These are phyloP conservation scores for Labeo calbasu DNA, from an alignment of 2,797 vertebrate genomes.

Conservation along the genomic window DNA sequence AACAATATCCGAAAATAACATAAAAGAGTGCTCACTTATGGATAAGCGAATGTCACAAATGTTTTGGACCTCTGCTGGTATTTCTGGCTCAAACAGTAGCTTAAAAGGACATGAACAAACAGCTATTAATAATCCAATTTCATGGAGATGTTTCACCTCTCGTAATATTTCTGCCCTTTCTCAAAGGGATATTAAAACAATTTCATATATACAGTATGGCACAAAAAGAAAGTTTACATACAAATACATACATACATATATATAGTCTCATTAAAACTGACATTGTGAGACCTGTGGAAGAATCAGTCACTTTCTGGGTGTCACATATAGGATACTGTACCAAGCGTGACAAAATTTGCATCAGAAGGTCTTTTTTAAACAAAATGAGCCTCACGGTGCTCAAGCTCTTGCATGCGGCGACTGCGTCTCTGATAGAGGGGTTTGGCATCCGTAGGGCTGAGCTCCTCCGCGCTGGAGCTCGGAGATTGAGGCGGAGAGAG, in stretches of 20 bases:
- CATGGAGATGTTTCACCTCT: conserved; percentile 3
- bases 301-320: conserved; percentile 52
- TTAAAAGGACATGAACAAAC: neutral
- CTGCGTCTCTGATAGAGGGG: conserved; percentile 87
- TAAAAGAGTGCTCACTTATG: conserved; percentile 21
- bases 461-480: conserved; percentile 78
- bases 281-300: conserved; percentile 17
- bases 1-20: conserved; percentile 28
- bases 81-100: conserved; percentile 25
- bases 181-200: conserved; percentile 49
- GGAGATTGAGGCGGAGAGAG: conserved; percentile 72
- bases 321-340: conserved; percentile 25
- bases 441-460: conserved; percentile 75
- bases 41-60: conserved; percentile 49
- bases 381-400: conserved; percentile 93
- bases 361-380: conserved; percentile 76
- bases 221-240: conserved; percentile 55
- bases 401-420: conserved; percentile 86
- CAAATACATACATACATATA: conserved; percentile 32
- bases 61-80: conserved; percentile 31
- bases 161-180: conserved; percentile 42
- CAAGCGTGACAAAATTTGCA: neutral
- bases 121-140: neutral
- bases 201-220: conserved; percentile 64
- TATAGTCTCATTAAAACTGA: neutral